Evolutionary conservation across 2,888 invertebrate species (phyloP), one percentile per base, ranked within the genome.

Genomic region (Ptychoptera albimana): DNA sequence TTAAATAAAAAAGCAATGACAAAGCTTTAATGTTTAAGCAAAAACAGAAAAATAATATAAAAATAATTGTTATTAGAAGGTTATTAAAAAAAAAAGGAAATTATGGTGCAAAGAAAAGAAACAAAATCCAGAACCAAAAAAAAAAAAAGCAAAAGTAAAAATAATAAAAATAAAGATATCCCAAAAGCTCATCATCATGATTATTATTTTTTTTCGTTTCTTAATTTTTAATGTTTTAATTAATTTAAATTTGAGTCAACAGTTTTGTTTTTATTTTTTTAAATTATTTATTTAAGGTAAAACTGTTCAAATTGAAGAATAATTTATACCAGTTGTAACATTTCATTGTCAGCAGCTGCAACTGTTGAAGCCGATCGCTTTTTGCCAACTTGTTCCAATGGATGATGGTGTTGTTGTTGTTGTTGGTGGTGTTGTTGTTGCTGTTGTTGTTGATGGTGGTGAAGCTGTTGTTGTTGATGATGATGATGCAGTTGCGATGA

Each of bases 381-480:
- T 85, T 89, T 89, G 81, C 86, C 87, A 73, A 82, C 76, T 23
- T 23, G 23, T 79, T 87, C 85, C 78, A 83, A 75, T 73, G 76
- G 73, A 67, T 62, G 74, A 55, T 62, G 63, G 52, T 57, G 23
- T 23, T 23, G 23, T 23, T 23, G 23, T 23, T 23, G 23, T 23
- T 23, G 23, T 23, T 23, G 23, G 3, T 23, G 23, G 23, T 5
- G 23, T 3, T 23, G 23, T 23, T 23, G 23, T 23, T 23, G 23
- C 7, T 23, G 23, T 7, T 23, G 23, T 23, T 23, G 23, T 23
- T 23, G 23, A 23, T 70, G 80, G 74, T 69, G 75, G 60, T 52
- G 70, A 62, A 67, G 69, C 64, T 72, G 77, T 74, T 74, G 58
- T 59, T 50, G 59, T 58, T 55, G 60, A 56, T 55, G 54, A 52